Conservation (phyloP, 2,113 vertebrate species). For the Pomatorhinus ruficollis region DNA sequence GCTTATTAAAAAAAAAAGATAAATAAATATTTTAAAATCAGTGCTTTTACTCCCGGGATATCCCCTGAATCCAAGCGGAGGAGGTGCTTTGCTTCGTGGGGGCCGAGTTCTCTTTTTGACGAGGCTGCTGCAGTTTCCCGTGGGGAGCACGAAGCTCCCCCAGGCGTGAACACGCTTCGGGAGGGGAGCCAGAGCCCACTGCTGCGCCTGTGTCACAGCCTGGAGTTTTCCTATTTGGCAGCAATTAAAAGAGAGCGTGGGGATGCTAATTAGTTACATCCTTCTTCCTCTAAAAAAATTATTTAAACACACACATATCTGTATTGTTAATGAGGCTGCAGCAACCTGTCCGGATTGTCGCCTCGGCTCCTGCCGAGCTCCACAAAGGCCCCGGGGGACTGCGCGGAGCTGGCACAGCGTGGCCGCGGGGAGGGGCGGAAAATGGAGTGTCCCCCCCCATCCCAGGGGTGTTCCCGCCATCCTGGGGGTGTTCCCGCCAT, state of each 20-base stretch:
- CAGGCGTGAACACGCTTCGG: not conserved
- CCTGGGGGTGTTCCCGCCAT: too few species aligned
- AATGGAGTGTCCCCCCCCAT: not conserved
- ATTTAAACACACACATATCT: slow-evolving; percentile 19
- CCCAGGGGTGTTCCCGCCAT: too few species aligned
- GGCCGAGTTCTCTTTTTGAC: not conserved
- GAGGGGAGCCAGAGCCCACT: not conserved
- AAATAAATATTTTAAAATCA: not conserved
- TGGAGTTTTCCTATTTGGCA: slow-evolving; percentile 49
- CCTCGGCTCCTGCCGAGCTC: not conserved
- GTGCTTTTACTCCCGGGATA: not conserved
- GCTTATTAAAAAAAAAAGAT: not conserved
- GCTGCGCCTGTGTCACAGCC: not conserved
- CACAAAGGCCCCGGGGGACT: not conserved
- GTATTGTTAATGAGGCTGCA: not conserved
- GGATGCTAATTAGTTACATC: slow-evolving; percentile 56
- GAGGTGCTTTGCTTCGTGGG: accelerated
- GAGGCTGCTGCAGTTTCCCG: not conserved
- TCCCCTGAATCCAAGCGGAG: not conserved
- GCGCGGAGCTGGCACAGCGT: not conserved
- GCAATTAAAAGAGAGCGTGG: slow-evolving; percentile 57
- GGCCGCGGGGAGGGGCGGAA: not conserved
- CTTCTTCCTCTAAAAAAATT: slow-evolving; percentile 39
- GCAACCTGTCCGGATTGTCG: slow-evolving; percentile 33
- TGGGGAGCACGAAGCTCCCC: not conserved